These are phyloP conservation scores for Aplodontia rufa DNA, from an alignment of 2,113 vertebrate species.

Conservation along the genomic window DNA sequence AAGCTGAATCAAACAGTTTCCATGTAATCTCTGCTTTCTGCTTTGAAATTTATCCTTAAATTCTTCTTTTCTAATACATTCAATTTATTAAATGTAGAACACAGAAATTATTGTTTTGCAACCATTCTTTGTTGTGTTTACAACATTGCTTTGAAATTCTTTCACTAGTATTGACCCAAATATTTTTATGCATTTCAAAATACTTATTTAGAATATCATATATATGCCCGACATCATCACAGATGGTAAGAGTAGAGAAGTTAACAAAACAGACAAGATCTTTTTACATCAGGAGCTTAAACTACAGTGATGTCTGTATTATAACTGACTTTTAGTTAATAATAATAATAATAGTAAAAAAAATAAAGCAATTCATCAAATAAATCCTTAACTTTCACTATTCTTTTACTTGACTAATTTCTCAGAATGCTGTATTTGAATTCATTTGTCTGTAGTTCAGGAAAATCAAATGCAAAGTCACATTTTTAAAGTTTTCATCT, in stretches of 20 bases:
- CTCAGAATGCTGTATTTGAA: background rate
- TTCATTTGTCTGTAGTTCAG: background rate
- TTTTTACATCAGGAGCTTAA: background rate
- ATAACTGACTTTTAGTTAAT: background rate
- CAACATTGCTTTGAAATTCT: background rate
- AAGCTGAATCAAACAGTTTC: background rate
- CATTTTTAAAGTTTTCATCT: background rate
- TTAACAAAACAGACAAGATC: background rate
- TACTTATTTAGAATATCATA: background rate
- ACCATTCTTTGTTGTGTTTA: background rate
- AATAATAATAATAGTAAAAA: background rate
- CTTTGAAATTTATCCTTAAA: background rate
- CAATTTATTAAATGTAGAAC: background rate
- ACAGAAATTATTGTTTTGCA: background rate
- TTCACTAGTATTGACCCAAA: background rate
- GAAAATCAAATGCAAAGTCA: background rate
- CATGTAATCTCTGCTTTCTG: background rate
- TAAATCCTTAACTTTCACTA: background rate
- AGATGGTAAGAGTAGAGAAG: background rate
- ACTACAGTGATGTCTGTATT: background rate
- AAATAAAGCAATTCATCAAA: background rate
- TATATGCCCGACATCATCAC: background rate
- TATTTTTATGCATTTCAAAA: background rate
- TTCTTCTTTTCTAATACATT: background rate
- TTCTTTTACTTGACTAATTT: background rate